Base-by-base conservation (phyloP, 2,888 invertebrate genomes). In the Mythimna loreyi region DNA sequence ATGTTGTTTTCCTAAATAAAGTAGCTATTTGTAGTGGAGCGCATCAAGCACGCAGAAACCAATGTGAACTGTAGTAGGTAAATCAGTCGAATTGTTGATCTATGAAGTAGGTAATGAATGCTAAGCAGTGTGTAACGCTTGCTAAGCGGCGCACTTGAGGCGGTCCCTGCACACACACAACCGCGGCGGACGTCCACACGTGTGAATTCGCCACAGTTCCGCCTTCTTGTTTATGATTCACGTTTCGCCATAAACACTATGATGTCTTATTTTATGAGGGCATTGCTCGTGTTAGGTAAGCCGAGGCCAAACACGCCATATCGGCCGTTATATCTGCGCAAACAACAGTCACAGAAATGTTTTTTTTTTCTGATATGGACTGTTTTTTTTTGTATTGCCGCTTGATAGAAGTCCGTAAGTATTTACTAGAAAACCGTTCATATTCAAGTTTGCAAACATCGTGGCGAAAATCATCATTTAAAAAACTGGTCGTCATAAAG, bases 211-310 rank as follows among this genome's bases (percentile, higher is more conserved):
- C n/a, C 40, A 16, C 23, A 40, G 33, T n/a, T 36, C 36, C 45
- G 36, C 45, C 16, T 28, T n/a, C 43, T 36, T 45, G 16, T 45
- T 71, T 25, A 47, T 30, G 61, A 61, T 61, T 60, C 23, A 61
- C 52, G 69, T 36, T 69, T 72, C 4, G 61, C 72, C 43, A 45
- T 57, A 40, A 68, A 47, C 3, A 21, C 28, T 19, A 30, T 40
- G 23, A 30, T 40, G 30, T 36, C 40, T 23, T 19, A 30, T 25
- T 55, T 55, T 72, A 45, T 57, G 47, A 33, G 53, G 25, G 16
- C 23, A 55, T 72, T 56, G 63, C 40, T 25, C 55, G 30, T 13
- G 55, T 61, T 45, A 55, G 9, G 28, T 55, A 9, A 21, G 64
- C 23, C 7, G 8, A 8, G 5, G 11, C 30, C 30, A 45, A 6